Evolutionary conservation across 2,113 vertebrate genomes (phyloP).

Genomic region (Pterocles burchelli): DNA sequence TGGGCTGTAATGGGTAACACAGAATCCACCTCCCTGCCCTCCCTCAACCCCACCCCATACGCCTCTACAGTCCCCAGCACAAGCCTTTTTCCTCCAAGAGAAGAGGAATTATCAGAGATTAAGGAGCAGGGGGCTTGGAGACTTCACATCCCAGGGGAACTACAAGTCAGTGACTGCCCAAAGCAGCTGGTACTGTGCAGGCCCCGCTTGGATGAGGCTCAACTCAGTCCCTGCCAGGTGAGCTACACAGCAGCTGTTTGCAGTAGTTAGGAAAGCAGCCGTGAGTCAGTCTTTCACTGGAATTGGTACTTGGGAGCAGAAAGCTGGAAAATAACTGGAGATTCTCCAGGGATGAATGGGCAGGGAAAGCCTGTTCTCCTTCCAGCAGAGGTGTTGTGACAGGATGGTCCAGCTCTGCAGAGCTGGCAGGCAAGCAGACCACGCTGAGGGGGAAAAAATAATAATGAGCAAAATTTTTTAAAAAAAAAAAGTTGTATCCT

Average conservation of each 20-base stretch:
- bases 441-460: background rate
- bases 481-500: background rate
- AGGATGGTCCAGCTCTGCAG: background rate
- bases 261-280: background rate
- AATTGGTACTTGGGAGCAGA: background rate
- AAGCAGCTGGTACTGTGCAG: background rate
- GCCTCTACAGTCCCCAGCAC: background rate
- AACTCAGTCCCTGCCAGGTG: background rate
- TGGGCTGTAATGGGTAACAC: background rate
- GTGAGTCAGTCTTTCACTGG: background rate
- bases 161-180: background rate
- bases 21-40: background rate
- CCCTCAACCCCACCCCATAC: background rate
- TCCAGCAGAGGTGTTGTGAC: background rate
- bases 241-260: background rate
- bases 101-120: background rate
- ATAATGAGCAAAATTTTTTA: background rate
- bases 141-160: background rate
- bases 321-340: conserved; percentile 22
- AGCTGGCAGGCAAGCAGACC: conserved; percentile 4
- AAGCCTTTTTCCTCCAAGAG: background rate
- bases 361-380: conserved; percentile 26
- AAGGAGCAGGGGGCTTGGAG: background rate
- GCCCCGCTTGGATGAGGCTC: background rate
- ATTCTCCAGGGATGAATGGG: background rate